Evolutionary conservation across 2,797 vertebrate genomes (phyloP), one percentile per base, ranked within the genome.

Genomic region (Cuniculus paca): DNA sequence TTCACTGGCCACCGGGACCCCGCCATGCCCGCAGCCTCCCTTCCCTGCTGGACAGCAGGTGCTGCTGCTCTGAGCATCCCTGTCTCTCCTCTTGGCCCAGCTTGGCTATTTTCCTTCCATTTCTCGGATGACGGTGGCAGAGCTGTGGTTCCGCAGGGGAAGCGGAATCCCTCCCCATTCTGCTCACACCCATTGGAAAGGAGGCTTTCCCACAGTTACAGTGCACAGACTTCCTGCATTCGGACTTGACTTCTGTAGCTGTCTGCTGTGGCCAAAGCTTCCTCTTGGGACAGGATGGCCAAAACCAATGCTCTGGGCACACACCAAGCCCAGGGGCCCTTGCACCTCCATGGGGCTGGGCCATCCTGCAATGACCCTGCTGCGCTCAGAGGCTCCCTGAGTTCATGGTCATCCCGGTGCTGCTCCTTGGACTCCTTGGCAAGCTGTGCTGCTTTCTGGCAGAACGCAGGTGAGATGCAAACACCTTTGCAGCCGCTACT

Each of bases 21-120:
- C 83, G 58, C 95, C 90, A 39, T 80, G 96, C 86, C 97, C 94
- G 72, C 85, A 70, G 97, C 97, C 93, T 95, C 75, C 93, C 97
- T 85, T 86, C 54, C 60, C 16, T 93, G 95, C 80, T 90, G 92
- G 90, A 61, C 61, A 9, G 79, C 56, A 45, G 89, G 77, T 89
- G 91, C 95, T 10, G 50, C 88, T 92, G 90, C 95, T 97, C 63
- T 70, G 60, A 91, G 89, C 78, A 91, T 95, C 98, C 93, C 95
- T 97, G 94, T 8, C 45, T 98, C 48, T 28, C n/a, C n/a, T 58
- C 20, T 13, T 0, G 79, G 63, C 61, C 87, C 39, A n/a, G 92
- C 81, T 91, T 94, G 85, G 95, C 42, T 54, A 78, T 97, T 93
- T 97, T 65, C 50, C 9, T 0, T 1, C 34, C 60, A 81, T 86